These are phyloP conservation scores for Scaptomyza hsui DNA, from an alignment of 1,140 invertebrate species.

Conservation along the genomic window DNA sequence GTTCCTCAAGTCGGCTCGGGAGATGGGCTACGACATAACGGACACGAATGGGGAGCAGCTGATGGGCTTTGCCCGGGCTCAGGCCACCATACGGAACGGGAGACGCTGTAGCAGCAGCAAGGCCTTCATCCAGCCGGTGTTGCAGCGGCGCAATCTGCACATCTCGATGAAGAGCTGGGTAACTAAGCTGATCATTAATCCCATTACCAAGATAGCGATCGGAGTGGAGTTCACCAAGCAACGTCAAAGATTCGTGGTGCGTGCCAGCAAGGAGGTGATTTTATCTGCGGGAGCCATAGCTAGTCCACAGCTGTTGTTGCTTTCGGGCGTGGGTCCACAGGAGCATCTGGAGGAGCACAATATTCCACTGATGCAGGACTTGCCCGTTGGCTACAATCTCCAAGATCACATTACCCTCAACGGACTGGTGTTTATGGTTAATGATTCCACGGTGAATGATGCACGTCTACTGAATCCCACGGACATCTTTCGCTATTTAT, in stretches of 20 bases:
- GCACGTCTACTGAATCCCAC: slow-evolving; percentile 83
- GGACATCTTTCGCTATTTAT: slow-evolving; percentile 86
- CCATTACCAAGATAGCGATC: slow-evolving; percentile 84
- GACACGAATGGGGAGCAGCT: slow-evolving; percentile 88
- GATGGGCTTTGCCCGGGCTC: slow-evolving; percentile 88
- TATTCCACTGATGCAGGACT: slow-evolving; percentile 86
- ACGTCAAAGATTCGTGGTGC: slow-evolving; percentile 86
- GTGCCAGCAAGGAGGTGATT: slow-evolving; percentile 91
- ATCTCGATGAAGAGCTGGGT: slow-evolving; percentile 91
- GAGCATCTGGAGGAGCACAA: slow-evolving; percentile 87
- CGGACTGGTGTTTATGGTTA: slow-evolving; percentile 88
- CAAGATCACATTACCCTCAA: slow-evolving; percentile 91
- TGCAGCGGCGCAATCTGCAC: slow-evolving; percentile 89
- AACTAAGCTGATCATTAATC: slow-evolving; percentile 88
- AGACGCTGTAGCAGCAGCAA: slow-evolving; percentile 89
- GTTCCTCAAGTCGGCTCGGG: slow-evolving; percentile 88
- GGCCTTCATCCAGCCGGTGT: slow-evolving; percentile 92
- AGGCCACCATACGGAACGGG: slow-evolving; percentile 89
- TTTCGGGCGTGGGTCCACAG: slow-evolving; percentile 92
- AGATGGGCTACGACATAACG: slow-evolving; percentile 89
- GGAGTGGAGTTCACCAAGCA: slow-evolving; percentile 86
- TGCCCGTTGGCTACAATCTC: slow-evolving; percentile 92
- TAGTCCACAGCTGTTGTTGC: slow-evolving; percentile 91
- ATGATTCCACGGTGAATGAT: slow-evolving; percentile 86
- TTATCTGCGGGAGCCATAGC: slow-evolving; percentile 90